Evolutionary conservation across 2,888 invertebrate species (phyloP).

Genomic region (Rhogogaster chlorosoma): DNA sequence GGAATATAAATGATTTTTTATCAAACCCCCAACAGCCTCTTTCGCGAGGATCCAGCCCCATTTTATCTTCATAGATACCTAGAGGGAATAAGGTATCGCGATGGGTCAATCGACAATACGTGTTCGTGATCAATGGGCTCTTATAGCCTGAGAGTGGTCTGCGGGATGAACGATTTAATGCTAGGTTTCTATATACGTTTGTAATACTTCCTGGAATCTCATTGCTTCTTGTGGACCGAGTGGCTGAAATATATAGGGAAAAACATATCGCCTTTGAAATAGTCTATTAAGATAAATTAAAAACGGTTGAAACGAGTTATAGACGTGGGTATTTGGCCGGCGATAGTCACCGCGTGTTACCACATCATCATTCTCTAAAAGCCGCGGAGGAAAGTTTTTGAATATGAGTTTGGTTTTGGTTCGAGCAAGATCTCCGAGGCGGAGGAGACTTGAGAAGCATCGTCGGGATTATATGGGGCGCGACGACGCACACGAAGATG

Average conservation of each 20-base stretch:
- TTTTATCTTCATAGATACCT: background rate
- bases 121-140: slow-evolving; percentile 20
- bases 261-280: background rate
- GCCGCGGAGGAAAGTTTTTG: background rate
- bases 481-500: slow-evolving; percentile 65
- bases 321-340: background rate
- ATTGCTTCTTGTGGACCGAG: background rate
- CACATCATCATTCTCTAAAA: background rate
- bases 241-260: background rate
- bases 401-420: slow-evolving; percentile 40
- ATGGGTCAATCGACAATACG: slow-evolving; percentile 22
- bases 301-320: background rate
- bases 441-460: slow-evolving; percentile 72
- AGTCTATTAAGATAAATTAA: background rate
- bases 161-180: slow-evolving; percentile 3
- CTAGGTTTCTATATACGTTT: background rate
- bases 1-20: background rate
- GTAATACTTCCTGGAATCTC: background rate
- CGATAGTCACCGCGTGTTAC: slow-evolving; percentile 10
- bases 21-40: background rate
- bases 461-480: slow-evolving; percentile 76
- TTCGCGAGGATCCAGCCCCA: background rate
- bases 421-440: slow-evolving; percentile 66
- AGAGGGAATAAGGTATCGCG: background rate
- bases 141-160: background rate